Conservation (phyloP, 2,113 vertebrate species). For the Noctilio leporinus region DNA sequence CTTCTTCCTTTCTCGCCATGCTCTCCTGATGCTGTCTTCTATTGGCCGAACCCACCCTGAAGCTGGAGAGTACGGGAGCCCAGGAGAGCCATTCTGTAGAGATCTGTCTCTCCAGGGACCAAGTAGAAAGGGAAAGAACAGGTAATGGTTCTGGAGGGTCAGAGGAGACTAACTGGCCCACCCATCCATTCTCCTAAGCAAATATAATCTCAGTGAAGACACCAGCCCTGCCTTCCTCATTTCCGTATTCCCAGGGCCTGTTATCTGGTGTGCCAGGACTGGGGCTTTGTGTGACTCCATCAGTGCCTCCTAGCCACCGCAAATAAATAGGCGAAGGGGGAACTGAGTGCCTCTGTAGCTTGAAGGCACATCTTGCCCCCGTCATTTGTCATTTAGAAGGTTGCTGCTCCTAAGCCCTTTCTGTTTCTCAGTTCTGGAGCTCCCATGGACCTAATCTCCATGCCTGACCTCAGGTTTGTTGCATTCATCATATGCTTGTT, state of each 20-base stretch:
- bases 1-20: background rate
- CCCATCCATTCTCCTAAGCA: fast-evolving
- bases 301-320: background rate
- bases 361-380: background rate
- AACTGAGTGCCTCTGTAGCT: background rate
- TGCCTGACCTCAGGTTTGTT: background rate
- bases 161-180: fast-evolving
- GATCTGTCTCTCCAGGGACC: background rate
- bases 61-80: background rate
- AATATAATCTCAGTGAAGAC: background rate
- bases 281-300: background rate
- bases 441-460: too few relatives aligned
- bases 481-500: too few relatives aligned
- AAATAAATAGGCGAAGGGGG: background rate
- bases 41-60: background rate
- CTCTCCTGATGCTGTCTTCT: background rate
- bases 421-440: background rate
- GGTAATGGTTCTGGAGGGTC: background rate
- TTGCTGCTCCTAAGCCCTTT: background rate
- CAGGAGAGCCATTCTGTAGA: background rate
- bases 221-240: background rate
- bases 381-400: too few relatives aligned
- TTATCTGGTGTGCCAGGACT: fast-evolving
- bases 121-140: background rate
- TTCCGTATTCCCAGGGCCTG: fast-evolving